phyloP scores from a whole-genome alignment of 2,113 vertebrate species.

The Onychostruthus taczanowskii region DNA sequence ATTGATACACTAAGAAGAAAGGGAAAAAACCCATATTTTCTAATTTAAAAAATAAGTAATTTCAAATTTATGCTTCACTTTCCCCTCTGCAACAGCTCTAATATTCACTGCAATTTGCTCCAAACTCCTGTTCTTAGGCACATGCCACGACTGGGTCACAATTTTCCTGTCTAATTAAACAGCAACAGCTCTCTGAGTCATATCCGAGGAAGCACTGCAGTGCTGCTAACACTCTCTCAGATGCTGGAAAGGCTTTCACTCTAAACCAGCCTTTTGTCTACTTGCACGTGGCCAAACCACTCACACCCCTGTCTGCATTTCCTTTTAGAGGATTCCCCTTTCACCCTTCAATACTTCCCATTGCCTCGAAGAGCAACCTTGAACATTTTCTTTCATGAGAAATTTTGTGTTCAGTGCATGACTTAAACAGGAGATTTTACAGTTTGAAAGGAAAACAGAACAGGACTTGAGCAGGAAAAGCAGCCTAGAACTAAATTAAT shows the following conservation, averaged over 20 bases:
- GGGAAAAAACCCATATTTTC: background rate
- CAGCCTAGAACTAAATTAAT: background rate
- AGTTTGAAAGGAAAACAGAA: background rate
- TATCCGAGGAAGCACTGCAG: background rate
- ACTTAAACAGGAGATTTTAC: background rate
- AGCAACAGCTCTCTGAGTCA: conserved; percentile 9
- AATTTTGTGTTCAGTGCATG: background rate
- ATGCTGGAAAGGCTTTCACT: background rate
- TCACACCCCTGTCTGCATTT: background rate
- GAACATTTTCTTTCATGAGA: background rate
- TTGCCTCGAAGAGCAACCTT: background rate
- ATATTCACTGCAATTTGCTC: background rate
- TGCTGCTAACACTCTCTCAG: background rate
- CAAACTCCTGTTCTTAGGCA: background rate
- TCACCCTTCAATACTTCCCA: background rate
- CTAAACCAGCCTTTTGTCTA: background rate
- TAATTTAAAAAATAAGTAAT: background rate
- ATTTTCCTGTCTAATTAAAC: conserved; percentile 39
- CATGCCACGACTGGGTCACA: background rate
- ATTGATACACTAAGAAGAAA: background rate
- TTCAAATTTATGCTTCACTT: background rate
- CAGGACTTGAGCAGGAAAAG: background rate
- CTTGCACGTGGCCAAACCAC: background rate
- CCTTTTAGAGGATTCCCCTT: background rate
- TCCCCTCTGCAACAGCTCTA: background rate